These are phyloP conservation scores for Apodemia zela DNA, from an alignment of 2,888 invertebrate species.

Conservation along the genomic window DNA sequence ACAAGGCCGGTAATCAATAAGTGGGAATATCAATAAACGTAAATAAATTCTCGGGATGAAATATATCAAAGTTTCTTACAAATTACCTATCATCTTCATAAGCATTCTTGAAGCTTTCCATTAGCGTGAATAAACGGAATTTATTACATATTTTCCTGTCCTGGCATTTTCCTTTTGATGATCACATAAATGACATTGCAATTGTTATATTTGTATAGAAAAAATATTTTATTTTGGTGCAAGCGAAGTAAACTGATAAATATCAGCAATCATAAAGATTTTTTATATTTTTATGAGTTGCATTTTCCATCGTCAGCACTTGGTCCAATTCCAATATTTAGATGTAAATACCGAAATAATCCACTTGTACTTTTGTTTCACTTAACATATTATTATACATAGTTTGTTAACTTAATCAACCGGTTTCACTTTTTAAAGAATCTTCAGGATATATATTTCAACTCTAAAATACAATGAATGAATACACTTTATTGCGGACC, in stretches of 20 bases:
- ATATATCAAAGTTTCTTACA: constrained; percentile 16
- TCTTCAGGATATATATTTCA: too few relatives aligned
- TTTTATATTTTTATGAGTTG: too few relatives aligned
- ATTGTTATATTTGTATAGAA: constrained; percentile 2
- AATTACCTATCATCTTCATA: constrained; percentile 21
- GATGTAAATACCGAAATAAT: too few relatives aligned
- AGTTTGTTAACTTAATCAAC: too few relatives aligned
- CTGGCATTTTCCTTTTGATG: constrained; percentile 30
- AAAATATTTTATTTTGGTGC: background rate
- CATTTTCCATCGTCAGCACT: too few relatives aligned
- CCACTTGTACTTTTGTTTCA: too few relatives aligned
- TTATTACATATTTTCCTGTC: constrained; percentile 35
- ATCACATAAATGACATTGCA: constrained; percentile 23
- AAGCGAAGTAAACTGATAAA: background rate
- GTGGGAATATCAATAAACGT: background rate
- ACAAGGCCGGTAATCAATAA: background rate
- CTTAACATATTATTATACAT: too few relatives aligned
- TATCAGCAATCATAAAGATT: background rate
- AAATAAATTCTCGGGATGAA: constrained; percentile 1
- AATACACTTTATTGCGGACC: too few relatives aligned
- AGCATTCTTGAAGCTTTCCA: constrained; percentile 30
- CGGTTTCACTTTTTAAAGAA: too few relatives aligned
- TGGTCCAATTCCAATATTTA: too few relatives aligned
- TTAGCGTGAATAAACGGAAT: constrained; percentile 36
- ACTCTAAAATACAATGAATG: too few relatives aligned